These are phyloP conservation scores for Caenorhabditis sp. DNA, from an alignment of 2,888 invertebrate species.

Conservation along the genomic window DNA sequence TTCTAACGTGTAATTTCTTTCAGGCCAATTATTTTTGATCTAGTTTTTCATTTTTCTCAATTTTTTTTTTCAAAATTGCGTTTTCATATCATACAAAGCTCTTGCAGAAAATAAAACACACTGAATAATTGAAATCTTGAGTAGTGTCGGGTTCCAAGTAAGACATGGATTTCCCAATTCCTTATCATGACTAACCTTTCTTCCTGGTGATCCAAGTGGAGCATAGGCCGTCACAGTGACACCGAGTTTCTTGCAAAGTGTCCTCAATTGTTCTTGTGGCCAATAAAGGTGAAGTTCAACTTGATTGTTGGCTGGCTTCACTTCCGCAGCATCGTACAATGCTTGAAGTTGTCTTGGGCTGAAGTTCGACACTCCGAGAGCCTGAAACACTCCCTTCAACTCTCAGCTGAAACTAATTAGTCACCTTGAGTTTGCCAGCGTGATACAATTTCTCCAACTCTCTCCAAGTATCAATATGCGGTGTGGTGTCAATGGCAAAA, in stretches of 20 bases:
- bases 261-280: slow-evolving; percentile 78
- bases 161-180: too few species aligned
- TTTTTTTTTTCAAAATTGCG: too few species aligned
- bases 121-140: too few species aligned
- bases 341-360: slow-evolving; percentile 60
- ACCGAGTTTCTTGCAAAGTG: slow-evolving; percentile 77
- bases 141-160: too few species aligned
- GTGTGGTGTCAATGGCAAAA: background rate
- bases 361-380: slow-evolving; percentile 67
- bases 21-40: too few species aligned
- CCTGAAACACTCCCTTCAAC: slow-evolving; percentile 56
- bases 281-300: slow-evolving; percentile 81
- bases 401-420: slow-evolving; percentile 41
- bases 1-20: too few species aligned
- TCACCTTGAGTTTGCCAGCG: slow-evolving; percentile 18
- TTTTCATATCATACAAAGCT: too few species aligned
- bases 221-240: slow-evolving; percentile 73
- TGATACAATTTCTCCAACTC: slow-evolving; percentile 42
- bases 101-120: too few species aligned
- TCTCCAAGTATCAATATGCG: slow-evolving; percentile 22
- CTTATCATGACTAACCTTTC: too few species aligned
- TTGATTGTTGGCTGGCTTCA: slow-evolving; percentile 66
- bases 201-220: slow-evolving; percentile 57
- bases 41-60: too few species aligned
- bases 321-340: slow-evolving; percentile 60